Evolutionary conservation across 2,797 vertebrate species (phyloP), one percentile per base, ranked within the genome.

Genomic region (Malacoctenus gilli): DNA sequence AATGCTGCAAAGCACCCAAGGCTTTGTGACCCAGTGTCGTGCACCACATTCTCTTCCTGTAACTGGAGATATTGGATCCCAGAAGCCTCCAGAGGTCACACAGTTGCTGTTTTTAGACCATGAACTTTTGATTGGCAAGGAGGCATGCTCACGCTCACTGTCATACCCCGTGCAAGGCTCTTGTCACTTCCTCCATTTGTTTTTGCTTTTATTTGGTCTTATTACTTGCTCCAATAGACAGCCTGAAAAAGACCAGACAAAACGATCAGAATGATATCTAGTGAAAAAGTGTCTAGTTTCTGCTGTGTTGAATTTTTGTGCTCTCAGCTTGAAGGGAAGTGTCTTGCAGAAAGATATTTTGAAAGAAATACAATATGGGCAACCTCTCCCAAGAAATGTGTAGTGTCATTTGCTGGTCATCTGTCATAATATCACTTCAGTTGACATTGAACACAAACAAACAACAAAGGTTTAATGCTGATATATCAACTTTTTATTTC

Each of bases 91-190:
- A 36, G 71, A 77, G 80, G 85, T 88, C 84, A 83, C 72, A 69
- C 52, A 67, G 61, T 75, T 59, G 73, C 87, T 85, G 72, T 43
- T 87, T 91, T 87, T 92, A 93, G 89, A 89, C 51, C 59, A 8
- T 47, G 68, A 82, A 80, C 69, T 54, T 88, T 75, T 87, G 87
- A 87, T 83, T 83, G 85, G 72, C 84, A 80, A 41, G 54, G 54
- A 77, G 66, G 85, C 72, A 78, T 89, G 85, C 56, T 49, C 32
- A 23, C 11, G 20, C 62, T 58, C 16, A 14, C 46, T 56, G 63
- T 34, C 38, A 62, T 32, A 41, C 31, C 3, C 14, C 12, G 54
- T 50, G 37, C 22, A 14, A 20, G 14, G 41, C 9, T 47, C 34
- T 22, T 53, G 46, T 44, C n/a, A 18, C 1, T 21, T 8, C 5